Conservation (phyloP, 1,140 invertebrate genomes). For the Carposina sasakii region DNA sequence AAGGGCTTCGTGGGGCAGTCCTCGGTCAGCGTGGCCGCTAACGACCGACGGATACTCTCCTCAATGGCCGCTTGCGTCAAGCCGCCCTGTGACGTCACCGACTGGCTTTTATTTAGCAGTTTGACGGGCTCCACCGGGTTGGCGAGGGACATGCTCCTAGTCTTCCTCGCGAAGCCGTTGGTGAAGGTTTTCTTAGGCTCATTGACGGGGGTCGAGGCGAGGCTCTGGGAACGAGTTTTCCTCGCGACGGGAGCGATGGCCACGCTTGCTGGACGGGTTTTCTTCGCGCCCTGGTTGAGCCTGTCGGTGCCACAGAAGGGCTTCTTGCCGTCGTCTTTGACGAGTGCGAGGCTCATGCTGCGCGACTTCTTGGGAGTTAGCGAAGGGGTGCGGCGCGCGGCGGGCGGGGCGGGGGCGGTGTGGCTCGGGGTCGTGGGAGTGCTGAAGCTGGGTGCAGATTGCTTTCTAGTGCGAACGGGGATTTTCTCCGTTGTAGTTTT, state of each 20-base stretch:
- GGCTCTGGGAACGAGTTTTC: slow-evolving; percentile 52
- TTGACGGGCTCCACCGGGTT: slow-evolving; percentile 29
- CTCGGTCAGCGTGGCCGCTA: slow-evolving; percentile 55
- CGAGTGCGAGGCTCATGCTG: slow-evolving; percentile 51
- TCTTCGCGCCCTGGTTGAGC: slow-evolving; percentile 28
- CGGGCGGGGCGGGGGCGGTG: slow-evolving; percentile 44
- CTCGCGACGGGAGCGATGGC: slow-evolving; percentile 27
- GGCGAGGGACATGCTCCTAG: slow-evolving; percentile 59
- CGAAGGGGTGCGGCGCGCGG: slow-evolving; percentile 38
- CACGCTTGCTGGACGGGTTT: slow-evolving; percentile 26
- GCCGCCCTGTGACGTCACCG: slow-evolving; percentile 29
- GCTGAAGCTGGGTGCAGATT: slow-evolving; percentile 58
- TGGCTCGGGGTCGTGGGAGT: slow-evolving; percentile 49
- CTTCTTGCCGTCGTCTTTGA: slow-evolving; percentile 36
- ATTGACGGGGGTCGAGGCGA: slow-evolving; percentile 46
- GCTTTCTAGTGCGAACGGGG: slow-evolving; percentile 41
- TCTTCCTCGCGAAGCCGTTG: slow-evolving; percentile 45
- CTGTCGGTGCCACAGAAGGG: slow-evolving; percentile 42
- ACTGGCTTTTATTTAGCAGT: slow-evolving; percentile 42
- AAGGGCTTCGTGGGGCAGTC: slow-evolving; percentile 71
- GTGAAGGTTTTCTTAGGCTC: slow-evolving; percentile 38
- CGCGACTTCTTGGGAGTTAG: slow-evolving; percentile 50
- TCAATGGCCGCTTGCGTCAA: slow-evolving; percentile 70
- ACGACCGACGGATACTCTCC: slow-evolving; percentile 56
- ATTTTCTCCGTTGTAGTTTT: no score